Percentiles rank a stretch among this genome's conserved stretches.
phyloP scores from a whole-genome alignment of 2,113 vertebrate species.

The Balaenoptera acutorostrata region DNA sequence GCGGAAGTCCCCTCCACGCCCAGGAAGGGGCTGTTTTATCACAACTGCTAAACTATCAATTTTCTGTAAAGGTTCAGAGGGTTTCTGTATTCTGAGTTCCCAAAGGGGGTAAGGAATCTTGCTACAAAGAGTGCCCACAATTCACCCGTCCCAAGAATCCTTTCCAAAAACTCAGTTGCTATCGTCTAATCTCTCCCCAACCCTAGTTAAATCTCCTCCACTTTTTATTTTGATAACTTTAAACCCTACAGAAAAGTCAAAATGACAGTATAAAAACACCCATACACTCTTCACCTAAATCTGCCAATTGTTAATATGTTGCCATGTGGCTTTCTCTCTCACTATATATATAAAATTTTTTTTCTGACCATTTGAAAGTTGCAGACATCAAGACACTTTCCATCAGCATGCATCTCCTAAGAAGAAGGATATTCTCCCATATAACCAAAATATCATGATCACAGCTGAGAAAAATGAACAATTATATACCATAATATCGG shows the following conservation, averaged over 20 bases:
- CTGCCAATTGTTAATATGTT: neutral
- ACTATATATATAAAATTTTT: neutral
- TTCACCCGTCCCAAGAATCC: neutral
- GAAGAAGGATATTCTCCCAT: neutral
- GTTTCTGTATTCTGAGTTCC: constrained; percentile 26
- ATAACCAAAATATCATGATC: neutral
- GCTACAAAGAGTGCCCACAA: neutral
- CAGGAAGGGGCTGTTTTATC: constrained; percentile 72
- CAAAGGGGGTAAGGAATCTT: constrained; percentile 19
- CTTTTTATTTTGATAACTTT: neutral
- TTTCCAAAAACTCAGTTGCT: neutral
- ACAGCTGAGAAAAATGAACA: neutral
- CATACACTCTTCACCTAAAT: neutral
- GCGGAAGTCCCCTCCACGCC: constrained; percentile 65
- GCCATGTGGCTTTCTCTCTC: neutral
- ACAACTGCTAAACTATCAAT: constrained; percentile 63
- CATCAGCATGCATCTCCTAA: neutral
- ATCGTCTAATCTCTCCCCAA: neutral
- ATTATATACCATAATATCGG: no score
- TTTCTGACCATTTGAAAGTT: neutral
- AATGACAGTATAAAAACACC: neutral
- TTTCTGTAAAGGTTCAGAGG: constrained; percentile 64
- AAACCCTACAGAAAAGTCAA: neutral
- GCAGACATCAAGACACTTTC: neutral
- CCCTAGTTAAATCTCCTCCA: neutral